Base-by-base conservation (phyloP, 2,113 vertebrate genomes). In the Brachionichthys hirsutus region DNA sequence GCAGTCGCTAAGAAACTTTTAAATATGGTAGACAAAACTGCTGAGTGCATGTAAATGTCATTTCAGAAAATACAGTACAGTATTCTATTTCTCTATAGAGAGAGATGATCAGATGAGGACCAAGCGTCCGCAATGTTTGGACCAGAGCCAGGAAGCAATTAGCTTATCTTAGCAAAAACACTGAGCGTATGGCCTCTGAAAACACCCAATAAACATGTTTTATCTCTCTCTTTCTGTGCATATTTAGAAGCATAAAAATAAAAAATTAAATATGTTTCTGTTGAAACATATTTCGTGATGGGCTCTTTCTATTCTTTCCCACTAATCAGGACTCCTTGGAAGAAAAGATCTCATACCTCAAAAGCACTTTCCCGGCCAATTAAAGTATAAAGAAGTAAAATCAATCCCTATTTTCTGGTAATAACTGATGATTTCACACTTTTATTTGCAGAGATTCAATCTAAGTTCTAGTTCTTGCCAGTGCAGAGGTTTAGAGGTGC, bases 361-460 rank as follows among this genome's bases (percentile, higher is more conserved):
- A 30, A 6, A n/a, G n/a, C n/a, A n/a, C n/a, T n/a, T n/a, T n/a
- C n/a, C n/a, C 5, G 24, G 24, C 24, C 24, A 30, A 30, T 4
- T 30, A 2, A 30, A 30, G 24, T 4, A 30, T 30, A 8, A 30
- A 30, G 4, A 30, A 1, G 24, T 30, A 6, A 30, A 30, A 30
- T 30, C 8, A 30, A 30, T 30, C 24, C 24, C 24, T 38, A 38
- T 38, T 38, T 11, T 2, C 12, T 38, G 24, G 24, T 38, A 38
- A 38, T 38, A 35, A 17, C 17, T 43, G 18, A 16, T 34, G 44
- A 61, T 60, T 2, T 15, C 46, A 38, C 12, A 20, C 22, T 9
- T 67, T 51, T 56, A 46, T 67, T 42, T 42, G 24, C 24, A 4
- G 3, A 30, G 3, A n/a, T n/a, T n/a, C n/a, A n/a, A n/a, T n/a